Evolutionary conservation across 1,140 invertebrate species (phyloP).

Genomic region (Hirudo medicinalis): DNA sequence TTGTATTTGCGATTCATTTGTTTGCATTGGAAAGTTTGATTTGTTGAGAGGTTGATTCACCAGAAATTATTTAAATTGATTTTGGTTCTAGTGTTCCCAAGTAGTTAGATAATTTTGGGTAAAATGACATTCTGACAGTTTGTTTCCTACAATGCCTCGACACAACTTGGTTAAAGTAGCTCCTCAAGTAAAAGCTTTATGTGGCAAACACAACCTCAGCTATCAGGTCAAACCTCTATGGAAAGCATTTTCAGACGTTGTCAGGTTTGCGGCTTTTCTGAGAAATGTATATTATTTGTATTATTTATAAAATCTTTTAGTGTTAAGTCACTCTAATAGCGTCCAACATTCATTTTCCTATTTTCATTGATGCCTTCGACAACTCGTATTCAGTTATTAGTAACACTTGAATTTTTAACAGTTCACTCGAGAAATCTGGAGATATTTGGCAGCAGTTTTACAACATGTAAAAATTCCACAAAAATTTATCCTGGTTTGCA

Average conservation of each 20-base stretch:
- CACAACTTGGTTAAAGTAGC: conserved; percentile 39
- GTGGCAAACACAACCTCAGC: conserved; percentile 36
- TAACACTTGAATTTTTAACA: not conserved
- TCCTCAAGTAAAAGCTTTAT: conserved; percentile 35
- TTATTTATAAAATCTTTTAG: not conserved
- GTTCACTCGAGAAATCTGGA: not conserved
- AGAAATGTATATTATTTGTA: not conserved
- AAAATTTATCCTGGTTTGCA: too few relatives aligned
- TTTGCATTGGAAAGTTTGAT: not conserved
- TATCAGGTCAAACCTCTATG: conserved; percentile 35
- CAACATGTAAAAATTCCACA: not conserved
- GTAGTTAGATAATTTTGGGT: not conserved
- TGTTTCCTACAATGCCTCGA: conserved; percentile 41
- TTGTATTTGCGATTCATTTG: not conserved
- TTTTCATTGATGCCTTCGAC: not conserved
- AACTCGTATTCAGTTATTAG: not conserved
- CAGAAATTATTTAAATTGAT: not conserved
- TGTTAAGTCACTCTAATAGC: not conserved
- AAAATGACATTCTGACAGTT: conserved; percentile 28
- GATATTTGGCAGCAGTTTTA: not conserved
- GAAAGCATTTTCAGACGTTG: conserved; percentile 35
- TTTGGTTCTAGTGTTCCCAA: not conserved
- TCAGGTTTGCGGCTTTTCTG: conserved; percentile 30
- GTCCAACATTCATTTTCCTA: not conserved
- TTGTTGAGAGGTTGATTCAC: not conserved